Evolutionary conservation across 2,797 vertebrate species (phyloP), one percentile per base, ranked within the genome.

Genomic region (Gambelia wislizenii): DNA sequence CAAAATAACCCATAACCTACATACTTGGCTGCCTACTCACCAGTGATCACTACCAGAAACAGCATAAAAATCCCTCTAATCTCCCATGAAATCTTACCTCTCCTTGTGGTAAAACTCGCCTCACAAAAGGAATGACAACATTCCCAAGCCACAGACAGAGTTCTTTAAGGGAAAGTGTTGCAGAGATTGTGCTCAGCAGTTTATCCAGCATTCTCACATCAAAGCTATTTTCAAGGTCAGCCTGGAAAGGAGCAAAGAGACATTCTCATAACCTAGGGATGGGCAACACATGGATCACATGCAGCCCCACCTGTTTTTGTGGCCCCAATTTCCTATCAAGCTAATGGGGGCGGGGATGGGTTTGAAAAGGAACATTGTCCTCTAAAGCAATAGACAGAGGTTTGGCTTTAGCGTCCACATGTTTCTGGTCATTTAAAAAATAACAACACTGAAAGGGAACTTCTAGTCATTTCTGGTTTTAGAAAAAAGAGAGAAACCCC

Each of bases 131-230:
- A 86, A 99, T 97, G 90, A 99, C 95, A 7, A 98, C 97, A 1
- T 97, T 98, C 97, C 97, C 98, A 86, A 99, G 97, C 99, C 99
- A 99, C 1, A 95, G 96, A 86, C 98, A 98, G 2, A 99, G 96
- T 27, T 98, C 97, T 92, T 96, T 96, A 85, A 98, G 96, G 10
- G 97, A 96, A 89, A 98, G 89, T 77, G 98, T 95, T 76, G 97
- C 96, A 70, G 97, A 97, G 91, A 99, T 97, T 56, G 98, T 96
- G 81, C 92, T 93, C 67, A 99, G 97, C 87, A 99, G 94, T 9
- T 95, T 96, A 82, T 99, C 97, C 79, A 99, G 96, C 89, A 94
- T 97, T 72, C 93, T 92, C 91, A 98, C 97, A 91, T 98, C 96
- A 93, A 99, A 99, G 59, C 90, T 94, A 61, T 72, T 95, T 90